Percentiles rank a stretch among this genome's conserved stretches.
Conservation (phyloP, 1,140 invertebrate genomes). For the Argopecten irradians region DNA sequence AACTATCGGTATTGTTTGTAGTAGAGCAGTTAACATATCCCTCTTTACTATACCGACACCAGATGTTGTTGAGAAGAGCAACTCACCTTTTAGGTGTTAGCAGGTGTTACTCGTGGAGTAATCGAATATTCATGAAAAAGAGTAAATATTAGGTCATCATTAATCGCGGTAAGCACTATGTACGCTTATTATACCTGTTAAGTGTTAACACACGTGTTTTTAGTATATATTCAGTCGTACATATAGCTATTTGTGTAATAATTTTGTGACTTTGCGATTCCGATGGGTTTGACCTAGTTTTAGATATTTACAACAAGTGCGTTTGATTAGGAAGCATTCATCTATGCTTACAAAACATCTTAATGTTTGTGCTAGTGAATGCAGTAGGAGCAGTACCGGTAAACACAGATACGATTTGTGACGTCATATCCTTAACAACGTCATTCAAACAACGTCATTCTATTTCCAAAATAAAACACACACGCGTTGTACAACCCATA, state of each 20-base stretch:
- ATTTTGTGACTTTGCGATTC: too few species aligned
- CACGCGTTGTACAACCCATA: too few species aligned
- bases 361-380: too few species aligned
- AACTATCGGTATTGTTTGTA: neutral
- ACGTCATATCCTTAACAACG: too few species aligned
- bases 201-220: neutral
- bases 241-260: neutral
- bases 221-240: neutral
- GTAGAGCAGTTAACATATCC: neutral
- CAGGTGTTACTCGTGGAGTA: neutral
- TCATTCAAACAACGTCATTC: too few species aligned
- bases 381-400: too few species aligned
- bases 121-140: constrained; percentile 12
- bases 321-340: too few species aligned
- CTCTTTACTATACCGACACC: neutral
- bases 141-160: neutral
- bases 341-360: too few species aligned
- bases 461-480: too few species aligned
- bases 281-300: neutral
- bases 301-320: neutral
- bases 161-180: neutral
- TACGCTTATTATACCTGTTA: neutral
- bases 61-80: neutral
- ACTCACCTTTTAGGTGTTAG: neutral
- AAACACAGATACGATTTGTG: too few species aligned